Conservation (phyloP, 1,140 invertebrate species). For the Drosophila oshimai region DNA sequence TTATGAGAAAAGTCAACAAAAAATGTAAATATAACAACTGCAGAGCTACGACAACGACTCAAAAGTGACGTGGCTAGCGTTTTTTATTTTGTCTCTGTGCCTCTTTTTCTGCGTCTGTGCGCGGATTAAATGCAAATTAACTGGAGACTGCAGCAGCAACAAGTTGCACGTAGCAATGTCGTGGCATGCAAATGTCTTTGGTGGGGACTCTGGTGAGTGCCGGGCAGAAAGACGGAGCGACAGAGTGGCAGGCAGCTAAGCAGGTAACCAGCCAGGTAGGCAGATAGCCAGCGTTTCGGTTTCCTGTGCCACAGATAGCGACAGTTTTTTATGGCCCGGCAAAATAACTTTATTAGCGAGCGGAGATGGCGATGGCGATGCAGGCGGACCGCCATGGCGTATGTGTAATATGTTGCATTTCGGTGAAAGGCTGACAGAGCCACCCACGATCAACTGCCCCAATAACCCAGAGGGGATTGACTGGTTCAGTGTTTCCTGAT, state of each 20-base stretch:
- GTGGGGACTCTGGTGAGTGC: slow-evolving; percentile 14
- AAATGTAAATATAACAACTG: slow-evolving; percentile 44
- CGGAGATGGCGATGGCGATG: slow-evolving; percentile 31
- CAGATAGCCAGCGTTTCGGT: slow-evolving; percentile 33
- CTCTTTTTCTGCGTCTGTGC: slow-evolving; percentile 20
- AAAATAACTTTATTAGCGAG: slow-evolving; percentile 75
- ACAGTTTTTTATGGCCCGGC: slow-evolving; percentile 66
- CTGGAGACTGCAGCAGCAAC: slow-evolving; percentile 66
- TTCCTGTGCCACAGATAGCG: slow-evolving; percentile 76
- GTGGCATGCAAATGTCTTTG: slow-evolving; percentile 59
- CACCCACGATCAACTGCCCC: slow-evolving; percentile 74
- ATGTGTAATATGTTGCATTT: slow-evolving; percentile 43
- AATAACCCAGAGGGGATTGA: slow-evolving; percentile 69
- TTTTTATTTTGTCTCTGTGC: slow-evolving; percentile 31
- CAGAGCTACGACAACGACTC: slow-evolving; percentile 39
- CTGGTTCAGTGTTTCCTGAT: slow-evolving; percentile 35
- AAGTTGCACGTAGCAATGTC: slow-evolving; percentile 72
- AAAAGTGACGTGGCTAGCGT: slow-evolving; percentile 53
- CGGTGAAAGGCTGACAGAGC: slow-evolving; percentile 64
- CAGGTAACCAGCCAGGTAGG: slow-evolving; percentile 24
- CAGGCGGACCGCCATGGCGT: slow-evolving; percentile 31
- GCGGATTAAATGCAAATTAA: slow-evolving; percentile 79
- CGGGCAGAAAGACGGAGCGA: slow-evolving; percentile 4
- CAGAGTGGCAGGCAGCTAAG: slow-evolving; percentile 18
- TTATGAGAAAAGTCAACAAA: slow-evolving; percentile 42